These are phyloP conservation scores for Furnarius figulus DNA, from an alignment of 2,113 vertebrate species.

Conservation along the genomic window DNA sequence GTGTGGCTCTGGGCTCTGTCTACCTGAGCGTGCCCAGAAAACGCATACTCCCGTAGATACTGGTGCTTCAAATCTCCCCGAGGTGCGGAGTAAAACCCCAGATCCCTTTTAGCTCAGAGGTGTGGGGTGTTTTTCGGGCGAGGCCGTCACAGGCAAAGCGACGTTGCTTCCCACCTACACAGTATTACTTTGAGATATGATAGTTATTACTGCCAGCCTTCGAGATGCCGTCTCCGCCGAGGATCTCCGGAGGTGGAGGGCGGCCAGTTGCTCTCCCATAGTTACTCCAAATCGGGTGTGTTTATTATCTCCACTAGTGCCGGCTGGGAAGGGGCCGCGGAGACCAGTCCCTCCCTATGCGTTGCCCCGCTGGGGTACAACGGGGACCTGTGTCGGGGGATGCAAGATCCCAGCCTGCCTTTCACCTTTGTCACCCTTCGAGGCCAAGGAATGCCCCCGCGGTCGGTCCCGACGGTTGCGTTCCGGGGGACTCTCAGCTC, in stretches of 20 bases:
- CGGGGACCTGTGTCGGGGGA: neutral
- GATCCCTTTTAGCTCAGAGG: neutral
- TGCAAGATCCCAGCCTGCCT: no score
- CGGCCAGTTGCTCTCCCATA: neutral
- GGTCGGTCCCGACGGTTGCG: neutral
- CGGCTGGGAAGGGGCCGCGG: neutral
- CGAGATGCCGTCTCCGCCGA: neutral
- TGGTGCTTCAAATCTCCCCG: neutral
- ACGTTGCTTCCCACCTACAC: neutral
- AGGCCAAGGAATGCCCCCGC: neutral
- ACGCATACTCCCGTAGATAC: neutral
- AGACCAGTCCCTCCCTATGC: rapidly evolving
- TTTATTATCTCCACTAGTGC: neutral
- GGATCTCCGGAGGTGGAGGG: neutral
- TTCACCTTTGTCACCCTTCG: neutral
- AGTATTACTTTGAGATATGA: neutral
- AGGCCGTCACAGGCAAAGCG: neutral
- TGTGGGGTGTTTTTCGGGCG: rapidly evolving
- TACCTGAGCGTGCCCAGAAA: neutral
- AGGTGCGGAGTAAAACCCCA: neutral
- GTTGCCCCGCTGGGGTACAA: rapidly evolving
- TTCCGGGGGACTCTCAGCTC: rapidly evolving
- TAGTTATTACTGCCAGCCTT: neutral
- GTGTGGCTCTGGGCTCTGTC: neutral
- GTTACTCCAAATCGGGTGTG: neutral